Evolutionary conservation across 2,888 invertebrate species (phyloP).

Genomic region (Timandra comae): DNA sequence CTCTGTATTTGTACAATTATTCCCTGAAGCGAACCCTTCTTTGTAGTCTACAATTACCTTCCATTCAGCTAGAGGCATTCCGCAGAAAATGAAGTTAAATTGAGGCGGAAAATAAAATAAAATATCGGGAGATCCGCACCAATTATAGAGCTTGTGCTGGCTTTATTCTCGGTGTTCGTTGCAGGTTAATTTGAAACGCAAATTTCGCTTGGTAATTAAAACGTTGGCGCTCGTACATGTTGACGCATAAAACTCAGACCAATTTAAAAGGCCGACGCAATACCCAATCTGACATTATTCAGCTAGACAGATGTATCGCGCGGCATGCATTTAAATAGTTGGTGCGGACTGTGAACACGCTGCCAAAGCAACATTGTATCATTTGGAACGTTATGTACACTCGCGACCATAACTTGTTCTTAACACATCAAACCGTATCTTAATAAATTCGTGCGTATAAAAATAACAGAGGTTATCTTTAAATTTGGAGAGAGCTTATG

Average conservation of each 20-base stretch:
- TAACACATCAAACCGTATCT: conserved; percentile 4
- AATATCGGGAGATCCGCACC: conserved; percentile 57
- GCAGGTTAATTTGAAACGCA: conserved; percentile 24
- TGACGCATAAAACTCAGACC: conserved; percentile 34
- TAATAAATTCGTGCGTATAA: conserved; percentile 19
- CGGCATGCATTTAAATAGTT: conserved; percentile 27
- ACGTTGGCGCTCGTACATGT: conserved; percentile 28
- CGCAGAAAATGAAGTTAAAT: conserved; percentile 65
- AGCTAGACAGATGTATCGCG: conserved; percentile 9
- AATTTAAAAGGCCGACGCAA: conserved; percentile 32
- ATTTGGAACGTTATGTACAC: conserved; percentile 39
- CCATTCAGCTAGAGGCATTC: conserved; percentile 63
- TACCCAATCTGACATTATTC: conserved; percentile 24
- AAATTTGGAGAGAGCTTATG: conserved; percentile 45
- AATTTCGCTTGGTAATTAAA: conserved; percentile 45
- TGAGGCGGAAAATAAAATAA: conserved; percentile 66
- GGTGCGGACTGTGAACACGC: conserved; percentile 31
- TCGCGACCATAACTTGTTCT: conserved; percentile 31
- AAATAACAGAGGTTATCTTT: conserved; percentile 37
- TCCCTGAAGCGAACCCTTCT: conserved; percentile 70
- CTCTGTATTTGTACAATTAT: conserved; percentile 69
- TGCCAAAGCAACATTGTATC: conserved; percentile 38
- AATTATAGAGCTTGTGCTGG: conserved; percentile 46
- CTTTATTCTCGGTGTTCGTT: conserved; percentile 28
- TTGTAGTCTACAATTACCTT: conserved; percentile 70